Base-by-base conservation (phyloP, 2,797 vertebrate species). In the Sebastes elongatus region DNA sequence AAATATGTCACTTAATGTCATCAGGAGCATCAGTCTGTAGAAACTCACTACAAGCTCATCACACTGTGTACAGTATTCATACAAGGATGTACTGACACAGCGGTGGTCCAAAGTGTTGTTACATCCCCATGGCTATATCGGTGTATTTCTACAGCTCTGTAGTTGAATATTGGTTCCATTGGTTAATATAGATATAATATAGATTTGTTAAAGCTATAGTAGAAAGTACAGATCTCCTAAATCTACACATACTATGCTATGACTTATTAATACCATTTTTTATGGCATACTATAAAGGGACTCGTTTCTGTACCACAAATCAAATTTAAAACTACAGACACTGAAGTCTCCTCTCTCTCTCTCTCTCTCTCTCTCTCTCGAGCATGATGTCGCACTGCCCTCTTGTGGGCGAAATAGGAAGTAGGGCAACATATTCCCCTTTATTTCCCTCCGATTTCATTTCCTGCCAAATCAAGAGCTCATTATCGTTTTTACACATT, bases 361-460 rank as follows among this genome's bases (percentile, higher is more conserved):
- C 20, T 66, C 35, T 66, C 35, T 4, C 10, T 18, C 20, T 66
- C 35, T 4, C 20, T 4, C 8, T 18, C 20, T 66, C 35, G 3
- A 6, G 6, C 6, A 3, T 9, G 57, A 9, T 60, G 78, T 11
- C n/a, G 81, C 42, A 25, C 88, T 89, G 89, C 82, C 90, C 83
- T 86, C 93, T 68, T 28, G 88, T 92, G 93, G 89, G n/a, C 6
- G 27, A 53, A 49, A 32, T 14, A 42, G 62, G 69, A 80, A 87
- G 8, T 27, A 56, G 42, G 16, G 16, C 9, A 76, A 13, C n/a
- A 23, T 2, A 0, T 33, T 57, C 20, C n/a, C 13, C 8, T 28
- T 68, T 13, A 53, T 59, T 52, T 65, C 23, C 28, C 42, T 33
- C 1, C 57, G 28, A 57, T 23, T 22, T 76, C 23, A 78, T 62